A percentile compares a stretch with the other conserved stretches of the same genome.
Evolutionary conservation across 2,888 invertebrate genomes (phyloP).

Genomic region (Petrolisthes manimaculis): DNA sequence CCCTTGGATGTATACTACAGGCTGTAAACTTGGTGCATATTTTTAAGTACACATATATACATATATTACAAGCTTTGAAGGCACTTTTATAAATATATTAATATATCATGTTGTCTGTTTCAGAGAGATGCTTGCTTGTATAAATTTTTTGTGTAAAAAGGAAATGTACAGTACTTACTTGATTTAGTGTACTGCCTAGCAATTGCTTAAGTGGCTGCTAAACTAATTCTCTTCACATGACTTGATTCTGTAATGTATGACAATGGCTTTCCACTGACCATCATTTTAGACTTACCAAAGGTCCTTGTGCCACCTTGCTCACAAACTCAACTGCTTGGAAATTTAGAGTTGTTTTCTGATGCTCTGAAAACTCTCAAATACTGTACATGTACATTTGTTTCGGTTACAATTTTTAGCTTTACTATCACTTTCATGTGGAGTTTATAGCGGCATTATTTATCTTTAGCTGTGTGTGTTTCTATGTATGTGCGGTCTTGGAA

Average conservation of each 20-base stretch:
- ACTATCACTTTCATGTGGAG: not conserved
- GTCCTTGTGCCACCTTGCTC: not conserved
- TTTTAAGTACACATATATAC: not conserved
- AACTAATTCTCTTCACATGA: not conserved
- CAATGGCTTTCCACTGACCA: slow-evolving; percentile 13
- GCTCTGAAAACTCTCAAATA: not conserved
- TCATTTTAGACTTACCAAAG: not conserved
- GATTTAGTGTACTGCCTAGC: not conserved
- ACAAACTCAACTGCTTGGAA: not conserved
- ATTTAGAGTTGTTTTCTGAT: not conserved
- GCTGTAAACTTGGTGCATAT: slow-evolving; percentile 11
- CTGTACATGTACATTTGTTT: not conserved
- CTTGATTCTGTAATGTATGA: not conserved
- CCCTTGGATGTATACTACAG: slow-evolving; percentile 5
- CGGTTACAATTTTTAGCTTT: not conserved
- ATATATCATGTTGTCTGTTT: not conserved
- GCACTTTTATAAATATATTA: not conserved
- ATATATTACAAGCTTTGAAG: slow-evolving; percentile 3
- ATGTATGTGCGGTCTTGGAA: no score
- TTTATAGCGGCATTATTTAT: no score
- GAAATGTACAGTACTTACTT: not conserved
- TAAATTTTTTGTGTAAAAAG: not conserved
- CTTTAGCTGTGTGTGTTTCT: no score
- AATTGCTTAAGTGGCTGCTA: not conserved
- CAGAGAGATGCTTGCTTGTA: not conserved